These are phyloP conservation scores for Psococerastis gibbosa DNA, from an alignment of 2,888 invertebrate genomes.

Conservation along the genomic window DNA sequence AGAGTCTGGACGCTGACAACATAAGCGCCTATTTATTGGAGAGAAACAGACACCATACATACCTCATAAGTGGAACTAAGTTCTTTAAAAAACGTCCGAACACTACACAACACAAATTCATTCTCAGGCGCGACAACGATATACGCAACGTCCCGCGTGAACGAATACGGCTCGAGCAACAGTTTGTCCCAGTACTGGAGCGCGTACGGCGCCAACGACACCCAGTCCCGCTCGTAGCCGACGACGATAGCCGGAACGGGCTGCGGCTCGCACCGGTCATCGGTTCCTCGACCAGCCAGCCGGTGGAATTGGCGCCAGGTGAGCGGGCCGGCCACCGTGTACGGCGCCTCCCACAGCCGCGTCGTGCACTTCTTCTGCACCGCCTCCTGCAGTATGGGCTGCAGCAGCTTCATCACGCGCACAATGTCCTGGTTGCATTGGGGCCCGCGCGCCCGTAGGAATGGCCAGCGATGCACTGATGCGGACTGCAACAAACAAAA, in stretches of 20 bases:
- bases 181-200: slow-evolving; percentile 92
- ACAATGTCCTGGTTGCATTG: slow-evolving; percentile 81
- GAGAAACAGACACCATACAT: no score
- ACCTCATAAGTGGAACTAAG: slow-evolving; percentile 81
- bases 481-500: slow-evolving; percentile 11
- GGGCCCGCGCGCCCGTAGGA: slow-evolving; percentile 63
- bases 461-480: slow-evolving; percentile 75
- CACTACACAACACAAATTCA: slow-evolving; percentile 57
- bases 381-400: slow-evolving; percentile 86
- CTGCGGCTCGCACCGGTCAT: slow-evolving; percentile 92
- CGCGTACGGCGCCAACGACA: slow-evolving; percentile 85
- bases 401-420: slow-evolving; percentile 72
- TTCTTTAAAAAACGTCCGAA: slow-evolving; percentile 79
- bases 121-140: slow-evolving; percentile 87
- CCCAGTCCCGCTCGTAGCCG: slow-evolving; percentile 89
- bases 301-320: slow-evolving; percentile 98
- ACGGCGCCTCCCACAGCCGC: slow-evolving; percentile 81
- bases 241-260: slow-evolving; percentile 88
- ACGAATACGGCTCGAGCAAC: slow-evolving; percentile 93
- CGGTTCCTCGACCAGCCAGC: slow-evolving; percentile 81
- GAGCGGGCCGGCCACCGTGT: slow-evolving; percentile 83
- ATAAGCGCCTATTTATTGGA: no score
- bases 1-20: no score
- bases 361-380: slow-evolving; percentile 79
- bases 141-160: slow-evolving; percentile 84